A percentile compares a stretch with the other conserved stretches of the same genome.
Conservation (phyloP, 2,888 invertebrate genomes). For the Hedya salicella region DNA sequence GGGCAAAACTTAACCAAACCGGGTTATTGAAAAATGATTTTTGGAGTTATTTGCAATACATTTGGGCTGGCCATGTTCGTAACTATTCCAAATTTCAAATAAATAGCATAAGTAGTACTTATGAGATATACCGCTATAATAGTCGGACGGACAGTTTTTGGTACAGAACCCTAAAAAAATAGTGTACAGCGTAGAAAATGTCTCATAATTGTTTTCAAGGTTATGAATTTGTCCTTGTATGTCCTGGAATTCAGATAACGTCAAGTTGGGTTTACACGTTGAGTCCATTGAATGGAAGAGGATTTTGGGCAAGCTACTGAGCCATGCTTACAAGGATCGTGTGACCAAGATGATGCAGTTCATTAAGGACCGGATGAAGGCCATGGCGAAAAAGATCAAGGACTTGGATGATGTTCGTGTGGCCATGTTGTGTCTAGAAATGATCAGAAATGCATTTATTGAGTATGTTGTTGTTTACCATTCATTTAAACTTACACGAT, state of each 20-base stretch:
- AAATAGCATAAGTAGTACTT: too few species aligned
- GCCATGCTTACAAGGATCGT: slow-evolving; percentile 88
- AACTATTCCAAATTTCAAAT: too few species aligned
- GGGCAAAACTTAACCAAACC: too few species aligned
- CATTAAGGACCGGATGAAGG: slow-evolving; percentile 90
- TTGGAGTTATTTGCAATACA: too few species aligned
- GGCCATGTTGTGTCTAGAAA: slow-evolving; percentile 91
- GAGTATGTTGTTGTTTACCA: slow-evolving; percentile 62
- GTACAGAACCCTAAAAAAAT: too few species aligned
- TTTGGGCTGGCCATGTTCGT: too few species aligned
- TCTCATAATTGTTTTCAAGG: too few species aligned
- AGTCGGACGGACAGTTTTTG: too few species aligned
- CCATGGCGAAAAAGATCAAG: slow-evolving; percentile 88
- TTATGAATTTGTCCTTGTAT: background rate
- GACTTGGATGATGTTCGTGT: slow-evolving; percentile 92
- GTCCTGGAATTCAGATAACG: slow-evolving; percentile 70
- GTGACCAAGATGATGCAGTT: slow-evolving; percentile 90
- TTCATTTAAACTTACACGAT: background rate
- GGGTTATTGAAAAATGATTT: too few species aligned
- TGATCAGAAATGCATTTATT: slow-evolving; percentile 91
- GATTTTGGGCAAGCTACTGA: slow-evolving; percentile 88
- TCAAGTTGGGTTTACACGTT: slow-evolving; percentile 87
- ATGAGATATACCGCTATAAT: too few species aligned
- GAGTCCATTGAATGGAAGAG: slow-evolving; percentile 93
- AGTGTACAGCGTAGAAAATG: too few species aligned